Base-by-base conservation (phyloP, 2,888 invertebrate species). In the Rhagophthalmus giganteus region DNA sequence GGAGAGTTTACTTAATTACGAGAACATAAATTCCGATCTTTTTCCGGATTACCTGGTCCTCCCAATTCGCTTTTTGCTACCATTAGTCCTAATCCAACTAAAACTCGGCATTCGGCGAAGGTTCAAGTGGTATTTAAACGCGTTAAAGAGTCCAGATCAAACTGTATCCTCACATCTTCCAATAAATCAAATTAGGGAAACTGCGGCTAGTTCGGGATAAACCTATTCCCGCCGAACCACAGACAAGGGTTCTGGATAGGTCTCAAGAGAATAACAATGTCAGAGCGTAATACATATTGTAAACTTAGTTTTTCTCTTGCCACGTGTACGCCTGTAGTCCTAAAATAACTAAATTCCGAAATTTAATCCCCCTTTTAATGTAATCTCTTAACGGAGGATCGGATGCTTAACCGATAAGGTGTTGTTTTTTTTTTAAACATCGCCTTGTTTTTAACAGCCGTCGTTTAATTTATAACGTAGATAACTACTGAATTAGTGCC, bases 211-310 rank as follows among this genome's bases (percentile, higher is more conserved):
- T 46, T 47, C 37, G 46, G 44, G 46, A 52, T 52, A 52, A 47
- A 52, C 46, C 52, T 46, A 52, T 47, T 45, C 54, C 40, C 30
- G 33, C 45, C 32, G 49, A 53, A 53, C 55, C 40, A 45, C 49
- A 48, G 55, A 56, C 55, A 52, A 45, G 53, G 55, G 55, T 56
- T n/a, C 44, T 53, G 33, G 45, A 49, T 49, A 48, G 39, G 49
- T 56, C 48, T 42, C 42, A n/a, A 30, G 51, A 39, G 50, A 47
- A 52, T 47, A 46, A 47, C 52, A 47, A 27, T 47, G 46, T 52
- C 47, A 46, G 52, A 42, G 40, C 40, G 46, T 55, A 55, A 55
- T 51, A 55, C 51, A 51, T 51, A 55, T 55, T 55, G 46, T 55
- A 51, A 50, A 55, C 46, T 55, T 47, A 51, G 46, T 49, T 55